Evolutionary conservation across 2,888 invertebrate species (phyloP), one percentile per base, ranked within the genome.

Genomic region (Caradrina kadenii): DNA sequence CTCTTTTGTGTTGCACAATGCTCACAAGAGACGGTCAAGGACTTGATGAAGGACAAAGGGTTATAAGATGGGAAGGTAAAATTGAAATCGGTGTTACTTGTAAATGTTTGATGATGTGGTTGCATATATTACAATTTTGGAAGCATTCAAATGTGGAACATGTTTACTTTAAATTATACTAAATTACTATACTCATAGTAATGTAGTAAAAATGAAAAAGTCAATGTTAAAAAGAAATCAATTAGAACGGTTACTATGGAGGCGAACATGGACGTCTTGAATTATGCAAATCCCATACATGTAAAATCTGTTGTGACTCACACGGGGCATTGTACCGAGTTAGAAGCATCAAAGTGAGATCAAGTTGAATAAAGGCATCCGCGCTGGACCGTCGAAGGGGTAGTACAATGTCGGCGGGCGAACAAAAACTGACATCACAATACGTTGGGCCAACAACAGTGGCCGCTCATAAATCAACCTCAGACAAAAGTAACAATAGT

Each of bases 401-500:
- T 94, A 92, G 93, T 90, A 92, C 95, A 95, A 95, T 94, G 95
- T 95, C 94, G 94, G 94, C 93, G 88, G 93, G 93, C 91, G 93
- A 94, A 94, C 94, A 95, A 95, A 95, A 95, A 92, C 93, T 94
- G 94, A 94, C 95, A 94, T 91, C 94, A 95, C 95, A 96, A 95
- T 95, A 92, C 93, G 73, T 91, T 93, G 94, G 94, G 83, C 92
- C 93, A 94, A 95, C 95, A 95, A 95, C 95, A 93, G 95, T 95
- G 95, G 95, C 95, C 92, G 94, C 93, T 94, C 95, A 93, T 96
- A 96, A 96, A 96, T 95, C 96, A 95, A 94, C 91, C 93, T 93
- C 94, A 91, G 93, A 96, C 95, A 96, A 96, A 94, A 94, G 95
- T 93, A 93, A 96, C 96, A 96, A 96, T 95, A 91, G 94, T 94